Base-by-base conservation (phyloP, 1,140 invertebrate genomes). In the Antheraea mylitta region DNA sequence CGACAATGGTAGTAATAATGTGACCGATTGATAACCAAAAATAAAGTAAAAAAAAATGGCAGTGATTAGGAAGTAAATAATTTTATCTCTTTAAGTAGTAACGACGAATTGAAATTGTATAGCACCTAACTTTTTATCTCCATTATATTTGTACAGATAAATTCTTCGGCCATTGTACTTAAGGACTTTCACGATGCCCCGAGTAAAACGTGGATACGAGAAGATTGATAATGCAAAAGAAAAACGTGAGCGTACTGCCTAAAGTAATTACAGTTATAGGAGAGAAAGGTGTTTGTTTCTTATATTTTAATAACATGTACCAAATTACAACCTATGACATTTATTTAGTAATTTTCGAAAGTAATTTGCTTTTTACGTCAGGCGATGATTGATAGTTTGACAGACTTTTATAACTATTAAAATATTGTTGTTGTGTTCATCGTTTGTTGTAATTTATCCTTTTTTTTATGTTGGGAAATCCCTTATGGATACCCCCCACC, bases 311-410 rank as follows among this genome's bases (percentile, higher is more conserved):
- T 77, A 78, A 78, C 78, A 71, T 77, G 74, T 74, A 71, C 78
- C 76, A 86, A 83, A 85, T 86, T 79, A 85, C 81, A 77, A 79
- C 83, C 77, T 79, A 78, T 79, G 81, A 83, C 82, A 82, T 85
- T 87, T 81, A 79, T 79, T 75, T 80, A 81, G 82, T 75, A 70
- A 67, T 72, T 70, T 86, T 82, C 74, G 84, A 88, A 88, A 88
- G 83, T 83, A 81, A 81, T 70, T 64, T 67, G 79, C 75, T 79
- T 82, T 85, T 84, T 83, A 79, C 76, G 70, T 77, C 79, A 69
- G 72, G 76, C 79, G 69, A 71, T 85, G 83, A 18, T 19, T 9
- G 61, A 62, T 64, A 64, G 45, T 53, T 53, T 53, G 59, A 30
- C 5, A 60, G 59, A 22, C n/a, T 60, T 19, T 19, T 30, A 60